These are phyloP conservation scores for Ifrita kowaldi DNA, from an alignment of 2,113 vertebrate species.

Conservation along the genomic window DNA sequence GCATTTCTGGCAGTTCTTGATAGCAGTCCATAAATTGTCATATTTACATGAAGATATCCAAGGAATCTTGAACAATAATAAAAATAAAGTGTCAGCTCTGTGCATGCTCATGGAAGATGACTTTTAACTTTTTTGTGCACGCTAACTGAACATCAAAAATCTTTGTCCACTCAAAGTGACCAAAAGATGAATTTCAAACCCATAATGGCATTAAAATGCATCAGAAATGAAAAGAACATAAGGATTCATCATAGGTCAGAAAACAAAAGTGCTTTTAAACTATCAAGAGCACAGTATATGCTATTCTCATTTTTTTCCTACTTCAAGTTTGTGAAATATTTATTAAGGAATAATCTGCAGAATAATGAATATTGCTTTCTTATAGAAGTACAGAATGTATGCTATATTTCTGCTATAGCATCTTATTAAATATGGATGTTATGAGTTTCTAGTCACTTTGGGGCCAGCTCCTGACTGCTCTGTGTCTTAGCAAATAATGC, in stretches of 20 bases:
- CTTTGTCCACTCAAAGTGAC: background rate
- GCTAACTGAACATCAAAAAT: background rate
- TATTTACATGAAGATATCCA: background rate
- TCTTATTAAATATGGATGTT: conserved; percentile 76
- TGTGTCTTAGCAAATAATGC: conserved; percentile 20
- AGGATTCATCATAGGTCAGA: conserved; percentile 16
- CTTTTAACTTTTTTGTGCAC: conserved; percentile 4
- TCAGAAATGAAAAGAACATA: conserved; percentile 1
- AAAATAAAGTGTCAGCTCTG: background rate
- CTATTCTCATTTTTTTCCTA: conserved; percentile 22
- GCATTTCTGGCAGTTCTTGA: background rate
- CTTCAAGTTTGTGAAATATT: conserved; percentile 73
- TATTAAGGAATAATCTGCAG: conserved; percentile 70
- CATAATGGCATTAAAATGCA: conserved; percentile 47
- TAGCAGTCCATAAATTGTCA: background rate
- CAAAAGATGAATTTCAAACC: conserved; percentile 56
- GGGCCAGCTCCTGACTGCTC: conserved; percentile 10
- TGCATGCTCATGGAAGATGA: background rate
- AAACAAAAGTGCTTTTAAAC: conserved; percentile 50
- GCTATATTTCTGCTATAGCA: conserved; percentile 62
- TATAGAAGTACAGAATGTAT: conserved; percentile 26
- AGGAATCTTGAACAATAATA: background rate
- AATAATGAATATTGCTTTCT: conserved; percentile 73
- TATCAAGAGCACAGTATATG: conserved; percentile 1
- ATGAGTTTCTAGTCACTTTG: conserved; percentile 29